Percentiles rank a stretch among this genome's conserved stretches.
Conservation (phyloP, 1,140 invertebrate genomes). For the Ganaspis sp. region DNA sequence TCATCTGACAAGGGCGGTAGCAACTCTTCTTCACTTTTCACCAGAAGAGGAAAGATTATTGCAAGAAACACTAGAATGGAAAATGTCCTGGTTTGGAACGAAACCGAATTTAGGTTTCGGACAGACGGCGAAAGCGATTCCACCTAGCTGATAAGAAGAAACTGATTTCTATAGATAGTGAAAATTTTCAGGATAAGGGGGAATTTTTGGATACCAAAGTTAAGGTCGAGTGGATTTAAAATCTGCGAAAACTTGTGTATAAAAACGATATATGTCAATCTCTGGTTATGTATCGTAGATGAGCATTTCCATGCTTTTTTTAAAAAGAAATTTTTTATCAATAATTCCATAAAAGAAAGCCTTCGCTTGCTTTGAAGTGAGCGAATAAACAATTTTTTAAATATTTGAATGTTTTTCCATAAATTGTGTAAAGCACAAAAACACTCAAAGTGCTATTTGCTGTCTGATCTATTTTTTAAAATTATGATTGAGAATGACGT, state of each 20-base stretch:
- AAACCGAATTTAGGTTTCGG: slow-evolving; percentile 79
- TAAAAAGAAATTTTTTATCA: background rate
- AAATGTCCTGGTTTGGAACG: slow-evolving; percentile 90
- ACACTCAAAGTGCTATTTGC: background rate
- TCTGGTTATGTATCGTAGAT: background rate
- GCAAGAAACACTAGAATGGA: slow-evolving; percentile 91
- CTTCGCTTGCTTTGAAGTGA: background rate
- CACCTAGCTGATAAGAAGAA: slow-evolving; percentile 74
- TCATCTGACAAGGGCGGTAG: slow-evolving; percentile 91
- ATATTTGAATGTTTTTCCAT: background rate
- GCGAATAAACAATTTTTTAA: background rate
- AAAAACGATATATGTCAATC: background rate
- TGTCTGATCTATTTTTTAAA: background rate
- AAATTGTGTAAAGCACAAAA: background rate
- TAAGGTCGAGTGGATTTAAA: background rate
- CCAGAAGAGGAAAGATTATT: slow-evolving; percentile 91
- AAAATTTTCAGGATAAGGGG: background rate
- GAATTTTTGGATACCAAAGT: slow-evolving; percentile 2
- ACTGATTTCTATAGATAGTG: background rate
- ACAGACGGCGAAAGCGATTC: slow-evolving; percentile 79
- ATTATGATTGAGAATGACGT: background rate
- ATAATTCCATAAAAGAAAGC: background rate
- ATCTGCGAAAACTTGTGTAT: background rate
- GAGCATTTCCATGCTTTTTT: background rate
- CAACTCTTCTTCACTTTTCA: slow-evolving; percentile 88